A percentile compares a stretch with the other conserved stretches of the same genome.
Conservation (phyloP, 2,113 vertebrate species). For the Cyprinodon variegatus region DNA sequence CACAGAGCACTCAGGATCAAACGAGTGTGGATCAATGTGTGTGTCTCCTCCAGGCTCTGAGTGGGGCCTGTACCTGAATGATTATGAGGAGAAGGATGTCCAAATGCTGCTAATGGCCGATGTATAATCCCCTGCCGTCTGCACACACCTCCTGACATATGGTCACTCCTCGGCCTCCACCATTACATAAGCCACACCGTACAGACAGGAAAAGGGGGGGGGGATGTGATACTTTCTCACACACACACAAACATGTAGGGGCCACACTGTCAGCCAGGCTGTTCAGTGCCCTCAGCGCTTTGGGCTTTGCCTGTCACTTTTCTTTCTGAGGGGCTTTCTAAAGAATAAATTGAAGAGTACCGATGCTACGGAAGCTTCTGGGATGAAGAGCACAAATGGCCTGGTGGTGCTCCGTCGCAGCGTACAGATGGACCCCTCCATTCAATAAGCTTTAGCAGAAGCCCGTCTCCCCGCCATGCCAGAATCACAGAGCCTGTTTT, state of each 20-base stretch:
- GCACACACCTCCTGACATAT: slow-evolving; percentile 75
- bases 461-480: slow-evolving; percentile 60
- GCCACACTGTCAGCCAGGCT: slow-evolving; percentile 66
- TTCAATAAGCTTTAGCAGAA: slow-evolving; percentile 76
- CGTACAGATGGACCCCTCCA: slow-evolving; percentile 75
- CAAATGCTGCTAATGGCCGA: slow-evolving; percentile 69
- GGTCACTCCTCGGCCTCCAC: slow-evolving; percentile 72
- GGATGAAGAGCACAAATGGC: slow-evolving; percentile 70
- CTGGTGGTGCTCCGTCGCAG: slow-evolving; percentile 54
- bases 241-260: slow-evolving; percentile 37
- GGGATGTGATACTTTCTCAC: slow-evolving; percentile 65
- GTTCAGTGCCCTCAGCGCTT: slow-evolving; percentile 71
- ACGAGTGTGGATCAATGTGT: slow-evolving; percentile 32
- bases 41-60: slow-evolving; percentile 54
- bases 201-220: slow-evolving; percentile 37
- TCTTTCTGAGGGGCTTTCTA: slow-evolving; percentile 72
- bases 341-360: slow-evolving; percentile 87
- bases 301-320: slow-evolving; percentile 67
- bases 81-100: slow-evolving; percentile 70
- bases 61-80: slow-evolving; percentile 69
- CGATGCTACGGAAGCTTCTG: slow-evolving; percentile 68
- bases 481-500: slow-evolving; percentile 65
- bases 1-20: slow-evolving; percentile 67
- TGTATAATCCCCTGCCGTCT: slow-evolving; percentile 71
- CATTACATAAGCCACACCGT: slow-evolving; percentile 73